Evolutionary conservation across 2,888 invertebrate species (phyloP).

Genomic region (Nemapogon koenigi): DNA sequence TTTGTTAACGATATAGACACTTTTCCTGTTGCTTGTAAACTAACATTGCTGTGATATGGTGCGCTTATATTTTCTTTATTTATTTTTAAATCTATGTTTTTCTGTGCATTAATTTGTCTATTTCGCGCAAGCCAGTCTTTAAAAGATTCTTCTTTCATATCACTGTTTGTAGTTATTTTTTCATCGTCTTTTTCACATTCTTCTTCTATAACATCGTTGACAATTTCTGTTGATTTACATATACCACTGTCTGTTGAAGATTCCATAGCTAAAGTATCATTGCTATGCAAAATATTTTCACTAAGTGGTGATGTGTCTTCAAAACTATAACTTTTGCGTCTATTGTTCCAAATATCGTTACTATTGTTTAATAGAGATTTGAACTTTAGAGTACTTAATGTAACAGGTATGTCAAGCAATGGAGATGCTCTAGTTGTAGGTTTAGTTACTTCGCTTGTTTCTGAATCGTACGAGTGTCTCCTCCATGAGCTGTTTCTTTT

Average conservation of each 20-base stretch:
- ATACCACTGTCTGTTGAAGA: constrained; percentile 82
- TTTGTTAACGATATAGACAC: constrained; percentile 47
- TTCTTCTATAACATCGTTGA: constrained; percentile 41
- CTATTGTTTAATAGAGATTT: constrained; percentile 46
- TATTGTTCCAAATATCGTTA: constrained; percentile 72
- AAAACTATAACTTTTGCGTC: constrained; percentile 81
- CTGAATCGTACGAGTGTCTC: constrained; percentile 44
- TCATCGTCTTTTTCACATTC: constrained; percentile 19
- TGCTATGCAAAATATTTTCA: constrained; percentile 35
- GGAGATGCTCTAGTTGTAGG: constrained; percentile 36
- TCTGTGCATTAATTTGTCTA: constrained; percentile 31
- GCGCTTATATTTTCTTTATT: constrained; percentile 29
- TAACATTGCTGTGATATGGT: constrained; percentile 34
- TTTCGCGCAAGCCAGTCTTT: constrained; percentile 51
- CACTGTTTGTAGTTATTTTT: constrained; percentile 25
- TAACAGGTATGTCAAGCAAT: constrained; percentile 38
- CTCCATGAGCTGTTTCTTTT: constrained; percentile 30
- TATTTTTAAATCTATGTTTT: constrained; percentile 29
- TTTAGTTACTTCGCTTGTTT: constrained; percentile 34
- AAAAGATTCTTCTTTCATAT: constrained; percentile 38
- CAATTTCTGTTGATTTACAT: constrained; percentile 74
- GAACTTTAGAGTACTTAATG: constrained; percentile 47
- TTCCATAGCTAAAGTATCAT: constrained; percentile 66
- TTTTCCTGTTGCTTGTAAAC: constrained; percentile 45
- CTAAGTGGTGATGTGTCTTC: constrained; percentile 46